Conservation (phyloP, 2,888 invertebrate genomes). For the Drosophila colorata region DNA sequence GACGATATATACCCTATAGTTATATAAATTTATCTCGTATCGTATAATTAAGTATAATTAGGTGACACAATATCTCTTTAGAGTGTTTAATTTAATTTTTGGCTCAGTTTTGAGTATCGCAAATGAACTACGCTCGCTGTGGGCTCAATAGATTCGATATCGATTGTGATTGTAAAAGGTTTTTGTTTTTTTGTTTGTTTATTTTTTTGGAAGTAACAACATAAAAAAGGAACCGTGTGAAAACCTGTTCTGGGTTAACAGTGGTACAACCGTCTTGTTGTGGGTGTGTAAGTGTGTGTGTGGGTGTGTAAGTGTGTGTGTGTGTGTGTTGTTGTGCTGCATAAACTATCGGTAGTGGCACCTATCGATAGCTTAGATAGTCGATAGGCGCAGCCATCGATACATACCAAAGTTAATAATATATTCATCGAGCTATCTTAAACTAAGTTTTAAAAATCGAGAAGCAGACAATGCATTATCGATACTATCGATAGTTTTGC, state of each 20-base stretch:
- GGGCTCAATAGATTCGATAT: slow-evolving; percentile 75
- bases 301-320: slow-evolving; percentile 20
- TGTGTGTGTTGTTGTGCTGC: slow-evolving; percentile 9
- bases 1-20: slow-evolving; percentile 17
- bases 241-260: slow-evolving; percentile 57
- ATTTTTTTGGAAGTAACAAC: slow-evolving; percentile 34
- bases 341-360: slow-evolving; percentile 3
- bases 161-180: slow-evolving; percentile 68
- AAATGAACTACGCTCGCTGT: slow-evolving; percentile 67
- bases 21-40: slow-evolving; percentile 34
- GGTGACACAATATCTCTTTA: background rate
- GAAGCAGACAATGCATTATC: background rate
- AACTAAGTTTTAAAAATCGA: background rate
- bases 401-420: no score
- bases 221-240: slow-evolving; percentile 64
- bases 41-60: slow-evolving; percentile 4
- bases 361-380: background rate
- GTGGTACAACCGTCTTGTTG: slow-evolving; percentile 65
- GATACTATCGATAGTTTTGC: background rate
- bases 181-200: background rate
- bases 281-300: slow-evolving; percentile 34
- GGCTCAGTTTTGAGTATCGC: slow-evolving; percentile 78
- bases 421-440: no score
- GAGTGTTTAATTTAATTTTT: slow-evolving; percentile 65
- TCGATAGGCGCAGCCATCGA: background rate